A percentile compares a stretch with the other conserved stretches of the same genome.
Conservation (phyloP, 2,113 vertebrate species). For the Anguilla japonica region DNA sequence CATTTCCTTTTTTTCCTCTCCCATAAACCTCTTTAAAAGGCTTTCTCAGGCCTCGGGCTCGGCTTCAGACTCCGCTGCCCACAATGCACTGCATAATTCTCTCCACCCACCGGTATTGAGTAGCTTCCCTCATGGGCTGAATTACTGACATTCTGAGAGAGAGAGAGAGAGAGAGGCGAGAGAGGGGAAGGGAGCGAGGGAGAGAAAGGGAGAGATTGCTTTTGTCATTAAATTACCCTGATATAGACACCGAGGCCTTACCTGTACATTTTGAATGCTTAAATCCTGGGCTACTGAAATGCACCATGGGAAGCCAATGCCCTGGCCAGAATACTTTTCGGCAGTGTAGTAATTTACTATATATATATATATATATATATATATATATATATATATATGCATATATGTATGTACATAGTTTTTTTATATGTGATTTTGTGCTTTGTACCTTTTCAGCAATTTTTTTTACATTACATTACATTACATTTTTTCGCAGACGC, state of each 20-base stretch:
- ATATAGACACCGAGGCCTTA: background rate
- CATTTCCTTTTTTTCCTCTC: background rate
- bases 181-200: no score
- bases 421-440: no score
- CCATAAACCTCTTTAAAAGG: background rate
- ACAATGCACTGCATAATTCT: background rate
- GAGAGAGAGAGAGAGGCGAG: background rate
- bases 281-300: background rate
- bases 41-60: background rate
- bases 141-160: background rate
- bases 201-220: background rate
- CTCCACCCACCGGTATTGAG: background rate
- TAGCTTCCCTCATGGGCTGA: background rate
- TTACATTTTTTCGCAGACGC: no score
- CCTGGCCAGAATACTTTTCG: background rate
- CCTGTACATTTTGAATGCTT: background rate
- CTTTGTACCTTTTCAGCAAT: no score
- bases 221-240: background rate
- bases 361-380: no score
- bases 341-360: no score
- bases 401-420: no score
- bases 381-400: no score
- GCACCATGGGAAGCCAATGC: background rate
- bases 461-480: no score
- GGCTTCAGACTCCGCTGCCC: background rate